phyloP scores from a whole-genome alignment of 1,140 invertebrate genomes.

The Caerostris darwini region DNA sequence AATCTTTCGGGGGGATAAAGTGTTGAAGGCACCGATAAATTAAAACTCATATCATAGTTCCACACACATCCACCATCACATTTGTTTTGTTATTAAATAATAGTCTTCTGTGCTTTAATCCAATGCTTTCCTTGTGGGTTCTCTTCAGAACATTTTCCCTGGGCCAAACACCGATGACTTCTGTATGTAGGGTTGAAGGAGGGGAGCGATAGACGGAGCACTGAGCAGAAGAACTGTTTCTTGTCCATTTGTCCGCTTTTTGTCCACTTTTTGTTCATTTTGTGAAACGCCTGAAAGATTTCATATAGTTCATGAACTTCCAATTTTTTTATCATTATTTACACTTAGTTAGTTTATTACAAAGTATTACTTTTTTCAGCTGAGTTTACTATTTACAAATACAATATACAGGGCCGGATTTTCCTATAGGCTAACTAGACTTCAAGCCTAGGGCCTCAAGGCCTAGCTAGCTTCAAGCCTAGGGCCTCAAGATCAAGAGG shows the following conservation, averaged over 20 bases:
- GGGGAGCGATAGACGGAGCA: background rate
- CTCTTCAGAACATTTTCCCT: background rate
- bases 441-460: too few relatives aligned
- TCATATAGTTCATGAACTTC: background rate
- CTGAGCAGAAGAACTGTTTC: constrained; percentile 4
- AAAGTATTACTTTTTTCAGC: too few relatives aligned
- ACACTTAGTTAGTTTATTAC: too few relatives aligned
- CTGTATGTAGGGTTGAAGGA: background rate
- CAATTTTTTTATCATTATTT: too few relatives aligned
- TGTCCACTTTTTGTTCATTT: constrained; percentile 1
- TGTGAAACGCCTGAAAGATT: background rate
- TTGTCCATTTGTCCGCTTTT: background rate
- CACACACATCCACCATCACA: constrained; percentile 30
- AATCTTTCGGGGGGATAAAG: constrained; percentile 62
- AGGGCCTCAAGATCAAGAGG: too few relatives aligned
- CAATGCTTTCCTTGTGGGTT: background rate
- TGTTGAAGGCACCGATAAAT: constrained; percentile 68
- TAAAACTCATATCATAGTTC: constrained; percentile 65
- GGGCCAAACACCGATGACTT: background rate
- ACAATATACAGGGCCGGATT: too few relatives aligned
- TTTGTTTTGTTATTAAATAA: background rate
- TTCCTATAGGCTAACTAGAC: too few relatives aligned
- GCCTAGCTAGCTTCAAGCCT: too few relatives aligned
- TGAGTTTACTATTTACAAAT: too few relatives aligned
- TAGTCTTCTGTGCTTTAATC: background rate